Evolutionary conservation across 2,888 invertebrate genomes (phyloP).

Genomic region (Monoplex corrugatus): DNA sequence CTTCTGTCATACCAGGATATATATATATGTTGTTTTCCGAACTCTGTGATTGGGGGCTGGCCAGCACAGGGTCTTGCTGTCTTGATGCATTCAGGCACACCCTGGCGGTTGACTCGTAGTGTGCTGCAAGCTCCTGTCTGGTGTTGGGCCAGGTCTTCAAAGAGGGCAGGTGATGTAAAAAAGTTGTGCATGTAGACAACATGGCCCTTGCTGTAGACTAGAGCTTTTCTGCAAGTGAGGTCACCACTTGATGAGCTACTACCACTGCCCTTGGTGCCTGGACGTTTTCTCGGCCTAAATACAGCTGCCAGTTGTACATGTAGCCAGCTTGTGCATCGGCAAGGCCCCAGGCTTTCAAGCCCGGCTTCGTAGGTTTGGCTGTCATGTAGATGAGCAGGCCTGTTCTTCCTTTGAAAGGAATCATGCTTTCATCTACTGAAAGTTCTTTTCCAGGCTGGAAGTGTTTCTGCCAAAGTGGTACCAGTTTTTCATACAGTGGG

Average conservation of each 20-base stretch:
- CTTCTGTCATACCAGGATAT: not conserved
- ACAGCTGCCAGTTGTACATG: constrained; percentile 27
- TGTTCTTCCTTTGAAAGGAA: constrained; percentile 27
- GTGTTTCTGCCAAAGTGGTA: not conserved
- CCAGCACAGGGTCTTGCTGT: no score
- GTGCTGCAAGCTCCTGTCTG: constrained; percentile 12
- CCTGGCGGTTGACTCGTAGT: not conserved
- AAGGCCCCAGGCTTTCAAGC: constrained; percentile 13
- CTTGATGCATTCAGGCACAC: not conserved
- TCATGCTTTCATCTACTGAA: constrained; percentile 10
- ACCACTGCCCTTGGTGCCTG: constrained; percentile 6
- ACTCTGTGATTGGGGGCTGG: not conserved
- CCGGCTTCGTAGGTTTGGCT: constrained; percentile 15
- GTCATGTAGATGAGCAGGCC: not conserved
- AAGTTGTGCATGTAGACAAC: not conserved
- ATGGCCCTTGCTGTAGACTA: not conserved
- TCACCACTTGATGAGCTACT: not conserved
- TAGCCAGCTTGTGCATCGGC: not conserved
- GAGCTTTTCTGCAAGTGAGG: not conserved
- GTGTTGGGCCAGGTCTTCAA: constrained; percentile 17
- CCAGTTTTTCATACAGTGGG: not conserved
- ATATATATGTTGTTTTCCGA: not conserved
- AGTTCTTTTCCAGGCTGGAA: not conserved
- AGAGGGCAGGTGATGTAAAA: constrained; percentile 1
- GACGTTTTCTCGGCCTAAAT: not conserved